Percentiles rank a stretch among this genome's conserved stretches.
Evolutionary conservation across 1,140 invertebrate species (phyloP).

Genomic region (Drosophila obscura): DNA sequence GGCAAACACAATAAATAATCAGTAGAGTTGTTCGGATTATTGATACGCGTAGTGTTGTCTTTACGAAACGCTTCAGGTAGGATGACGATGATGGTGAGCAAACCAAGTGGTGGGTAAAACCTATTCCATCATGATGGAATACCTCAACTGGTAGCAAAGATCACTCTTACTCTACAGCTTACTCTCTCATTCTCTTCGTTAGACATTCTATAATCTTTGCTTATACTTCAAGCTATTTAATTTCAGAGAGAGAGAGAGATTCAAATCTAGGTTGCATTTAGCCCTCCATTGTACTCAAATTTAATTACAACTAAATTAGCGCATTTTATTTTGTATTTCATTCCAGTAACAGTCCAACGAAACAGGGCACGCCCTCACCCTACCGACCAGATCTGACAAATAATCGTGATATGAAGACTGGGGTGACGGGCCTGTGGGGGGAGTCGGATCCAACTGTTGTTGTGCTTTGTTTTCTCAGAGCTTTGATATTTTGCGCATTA

Average conservation of each 20-base stretch:
- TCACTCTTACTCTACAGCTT: too few relatives aligned
- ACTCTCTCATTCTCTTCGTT: too few relatives aligned
- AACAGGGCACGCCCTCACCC: conserved; percentile 29
- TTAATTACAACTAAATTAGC: conserved; percentile 45
- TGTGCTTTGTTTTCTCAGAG: conserved; percentile 33
- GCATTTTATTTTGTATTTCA: conserved; percentile 26
- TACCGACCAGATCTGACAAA: conserved; percentile 20
- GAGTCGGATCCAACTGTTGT: conserved; percentile 33
- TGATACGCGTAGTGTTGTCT: too few relatives aligned
- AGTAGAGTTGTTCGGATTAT: too few relatives aligned
- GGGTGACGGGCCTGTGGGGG: background rate
- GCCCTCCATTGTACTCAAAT: background rate
- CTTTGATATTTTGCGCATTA: conserved; percentile 57
- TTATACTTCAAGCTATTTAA: background rate
- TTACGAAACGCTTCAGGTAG: too few relatives aligned
- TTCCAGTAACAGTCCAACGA: conserved; percentile 6
- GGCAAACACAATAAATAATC: too few relatives aligned
- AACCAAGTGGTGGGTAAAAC: too few relatives aligned
- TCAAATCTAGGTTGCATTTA: background rate
- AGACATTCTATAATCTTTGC: too few relatives aligned
- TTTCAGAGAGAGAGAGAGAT: conserved; percentile 1
- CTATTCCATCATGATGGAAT: too few relatives aligned
- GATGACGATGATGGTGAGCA: too few relatives aligned
- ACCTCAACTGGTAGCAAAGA: too few relatives aligned
- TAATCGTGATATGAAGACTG: conserved; percentile 20